Percentiles rank a stretch among this genome's conserved stretches.
These are phyloP conservation scores for Hyppa rectilinea DNA, from an alignment of 2,888 invertebrate genomes.

Conservation along the genomic window DNA sequence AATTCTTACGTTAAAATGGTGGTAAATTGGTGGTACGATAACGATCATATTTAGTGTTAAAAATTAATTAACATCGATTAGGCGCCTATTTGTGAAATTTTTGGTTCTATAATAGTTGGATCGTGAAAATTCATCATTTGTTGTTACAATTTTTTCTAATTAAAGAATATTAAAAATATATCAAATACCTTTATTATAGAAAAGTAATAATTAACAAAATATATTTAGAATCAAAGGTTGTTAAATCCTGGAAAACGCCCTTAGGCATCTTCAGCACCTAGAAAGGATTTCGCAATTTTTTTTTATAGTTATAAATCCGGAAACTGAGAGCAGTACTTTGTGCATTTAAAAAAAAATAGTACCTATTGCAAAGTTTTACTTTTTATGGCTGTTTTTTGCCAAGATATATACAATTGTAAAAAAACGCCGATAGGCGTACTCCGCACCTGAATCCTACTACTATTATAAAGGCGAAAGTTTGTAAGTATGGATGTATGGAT, in stretches of 20 bases:
- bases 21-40: neutral
- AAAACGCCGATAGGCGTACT: too few species aligned
- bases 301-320: too few species aligned
- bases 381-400: too few species aligned
- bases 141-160: conserved; percentile 24
- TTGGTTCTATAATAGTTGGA: conserved; percentile 8
- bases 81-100: neutral
- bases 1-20: neutral
- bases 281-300: neutral
- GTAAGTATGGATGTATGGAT: too few species aligned
- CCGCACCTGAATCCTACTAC: neutral
- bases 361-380: too few species aligned
- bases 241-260: conserved; percentile 1
- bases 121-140: conserved; percentile 20
- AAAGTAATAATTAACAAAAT: neutral
- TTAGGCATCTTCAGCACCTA: conserved; percentile 2
- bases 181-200: neutral
- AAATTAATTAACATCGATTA: conserved; percentile 1
- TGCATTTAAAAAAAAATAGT: too few species aligned
- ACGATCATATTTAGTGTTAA: neutral
- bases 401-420: too few species aligned
- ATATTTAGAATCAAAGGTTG: neutral
- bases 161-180: conserved; percentile 31
- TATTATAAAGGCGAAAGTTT: too few species aligned
- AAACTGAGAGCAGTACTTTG: too few species aligned